Conservation (phyloP, 2,113 vertebrate genomes). For the Siniperca chuatsi region DNA sequence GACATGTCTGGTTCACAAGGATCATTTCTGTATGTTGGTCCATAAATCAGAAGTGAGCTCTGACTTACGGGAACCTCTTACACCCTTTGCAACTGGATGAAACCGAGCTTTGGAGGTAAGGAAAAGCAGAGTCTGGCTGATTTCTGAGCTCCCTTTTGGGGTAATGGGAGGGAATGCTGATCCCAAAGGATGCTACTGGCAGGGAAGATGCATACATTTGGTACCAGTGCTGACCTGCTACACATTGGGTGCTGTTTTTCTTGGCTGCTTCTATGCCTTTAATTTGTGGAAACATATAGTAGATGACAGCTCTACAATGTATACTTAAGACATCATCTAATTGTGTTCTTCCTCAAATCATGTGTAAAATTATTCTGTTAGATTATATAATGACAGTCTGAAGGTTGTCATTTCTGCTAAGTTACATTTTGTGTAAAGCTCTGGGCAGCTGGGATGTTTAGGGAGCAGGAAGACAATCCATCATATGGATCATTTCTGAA, state of each 20-base stretch:
- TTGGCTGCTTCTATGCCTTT: constrained; percentile 32
- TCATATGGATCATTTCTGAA: constrained; percentile 7
- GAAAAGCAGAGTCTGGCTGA: constrained; percentile 23
- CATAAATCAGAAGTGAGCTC: constrained; percentile 46
- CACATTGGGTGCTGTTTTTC: constrained; percentile 42
- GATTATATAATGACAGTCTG: constrained; percentile 1
- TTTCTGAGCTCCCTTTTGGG: constrained; percentile 24
- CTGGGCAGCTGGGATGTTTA: neutral
- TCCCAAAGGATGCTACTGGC: constrained; percentile 64
- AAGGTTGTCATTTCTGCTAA: neutral
- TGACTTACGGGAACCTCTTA: constrained; percentile 20
- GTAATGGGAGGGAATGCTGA: constrained; percentile 30
- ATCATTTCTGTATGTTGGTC: constrained; percentile 44
- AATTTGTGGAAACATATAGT: constrained; percentile 21
- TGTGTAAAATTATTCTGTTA: constrained; percentile 10
- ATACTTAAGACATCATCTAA: constrained; percentile 19
- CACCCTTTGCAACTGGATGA: constrained; percentile 42
- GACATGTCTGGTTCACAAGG: constrained; percentile 44
- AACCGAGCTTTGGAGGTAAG: constrained; percentile 33
- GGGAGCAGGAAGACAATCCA: constrained; percentile 7
- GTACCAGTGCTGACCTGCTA: constrained; percentile 42
- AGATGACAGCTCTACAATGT: constrained; percentile 24
- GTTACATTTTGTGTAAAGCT: constrained; percentile 10
- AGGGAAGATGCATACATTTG: constrained; percentile 57
- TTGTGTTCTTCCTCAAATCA: constrained; percentile 14